A percentile compares a stretch with the other conserved stretches of the same genome.
Evolutionary conservation across 2,888 invertebrate genomes (phyloP).

Genomic region (Cataglyphis rosenhaueri): DNA sequence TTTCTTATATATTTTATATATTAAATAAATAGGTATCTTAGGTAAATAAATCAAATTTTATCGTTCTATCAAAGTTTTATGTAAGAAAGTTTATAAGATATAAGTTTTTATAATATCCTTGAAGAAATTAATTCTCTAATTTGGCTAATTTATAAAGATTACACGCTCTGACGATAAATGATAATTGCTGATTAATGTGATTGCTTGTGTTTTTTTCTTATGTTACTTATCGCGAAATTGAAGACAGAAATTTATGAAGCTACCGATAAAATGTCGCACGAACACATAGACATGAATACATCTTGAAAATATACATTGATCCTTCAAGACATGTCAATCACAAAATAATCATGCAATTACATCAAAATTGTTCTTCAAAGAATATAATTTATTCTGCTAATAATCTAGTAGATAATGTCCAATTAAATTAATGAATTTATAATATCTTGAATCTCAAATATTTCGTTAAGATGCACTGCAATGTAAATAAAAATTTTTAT

Average conservation of each 20-base stretch:
- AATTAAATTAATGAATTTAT: background rate
- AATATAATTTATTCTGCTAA: background rate
- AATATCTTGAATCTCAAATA: background rate
- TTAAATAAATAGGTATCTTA: background rate
- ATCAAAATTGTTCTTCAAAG: background rate
- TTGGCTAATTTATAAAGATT: too few relatives aligned
- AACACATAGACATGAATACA: background rate
- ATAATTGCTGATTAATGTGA: background rate
- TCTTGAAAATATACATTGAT: background rate
- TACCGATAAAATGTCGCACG: background rate
- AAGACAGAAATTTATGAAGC: background rate
- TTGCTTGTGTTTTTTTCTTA: too few relatives aligned
- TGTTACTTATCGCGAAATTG: background rate
- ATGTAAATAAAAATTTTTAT: background rate
- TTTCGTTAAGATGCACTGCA: background rate
- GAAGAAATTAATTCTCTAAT: conserved; percentile 2
- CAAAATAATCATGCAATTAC: conserved; percentile 19
- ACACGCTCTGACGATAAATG: too few relatives aligned
- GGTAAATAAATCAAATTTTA: background rate
- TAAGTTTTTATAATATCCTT: background rate
- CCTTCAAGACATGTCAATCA: background rate
- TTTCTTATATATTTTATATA: background rate
- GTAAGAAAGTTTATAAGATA: background rate
- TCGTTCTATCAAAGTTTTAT: background rate
- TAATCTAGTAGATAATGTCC: conserved; percentile 5